A percentile compares a stretch with the other conserved stretches of the same genome.
phyloP scores from a whole-genome alignment of 2,888 invertebrate genomes.

The Gryllus longicercus region DNA sequence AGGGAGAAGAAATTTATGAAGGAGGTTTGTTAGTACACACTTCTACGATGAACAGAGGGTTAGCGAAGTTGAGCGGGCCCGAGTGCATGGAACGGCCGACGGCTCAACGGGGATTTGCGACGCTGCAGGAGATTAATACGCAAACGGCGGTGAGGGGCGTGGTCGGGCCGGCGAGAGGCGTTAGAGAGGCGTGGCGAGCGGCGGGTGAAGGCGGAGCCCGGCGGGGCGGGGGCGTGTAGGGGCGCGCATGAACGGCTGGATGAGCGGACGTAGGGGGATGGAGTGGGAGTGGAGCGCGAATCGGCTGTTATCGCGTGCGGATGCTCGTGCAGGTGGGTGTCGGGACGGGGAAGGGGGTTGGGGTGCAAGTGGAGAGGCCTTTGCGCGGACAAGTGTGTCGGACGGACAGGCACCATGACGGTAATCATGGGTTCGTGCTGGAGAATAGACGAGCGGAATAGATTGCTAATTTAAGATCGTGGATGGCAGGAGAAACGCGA shows the following conservation, averaged over 20 bases:
- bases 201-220: not conserved
- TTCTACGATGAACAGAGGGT: constrained; percentile 5
- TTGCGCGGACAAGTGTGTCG: too few relatives aligned
- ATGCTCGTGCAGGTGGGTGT: too few relatives aligned
- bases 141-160: not conserved
- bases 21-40: constrained; percentile 17
- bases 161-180: not conserved
- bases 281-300: too few relatives aligned
- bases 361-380: too few relatives aligned
- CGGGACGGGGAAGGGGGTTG: too few relatives aligned
- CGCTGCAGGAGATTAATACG: constrained; percentile 17
- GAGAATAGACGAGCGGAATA: too few relatives aligned
- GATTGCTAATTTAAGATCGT: too few relatives aligned
- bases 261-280: not conserved
- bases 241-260: not conserved
- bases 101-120: constrained; percentile 17
- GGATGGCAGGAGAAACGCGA: too few relatives aligned
- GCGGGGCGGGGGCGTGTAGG: not conserved
- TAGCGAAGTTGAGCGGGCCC: not conserved
- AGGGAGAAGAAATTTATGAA: constrained; percentile 2
- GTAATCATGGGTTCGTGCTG: too few relatives aligned
- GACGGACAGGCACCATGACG: too few relatives aligned
- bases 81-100: constrained; percentile 6
- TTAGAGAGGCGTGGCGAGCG: not conserved
- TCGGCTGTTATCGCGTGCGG: too few relatives aligned